Conservation (phyloP, 2,113 vertebrate genomes). For the Aramus guarauna region DNA sequence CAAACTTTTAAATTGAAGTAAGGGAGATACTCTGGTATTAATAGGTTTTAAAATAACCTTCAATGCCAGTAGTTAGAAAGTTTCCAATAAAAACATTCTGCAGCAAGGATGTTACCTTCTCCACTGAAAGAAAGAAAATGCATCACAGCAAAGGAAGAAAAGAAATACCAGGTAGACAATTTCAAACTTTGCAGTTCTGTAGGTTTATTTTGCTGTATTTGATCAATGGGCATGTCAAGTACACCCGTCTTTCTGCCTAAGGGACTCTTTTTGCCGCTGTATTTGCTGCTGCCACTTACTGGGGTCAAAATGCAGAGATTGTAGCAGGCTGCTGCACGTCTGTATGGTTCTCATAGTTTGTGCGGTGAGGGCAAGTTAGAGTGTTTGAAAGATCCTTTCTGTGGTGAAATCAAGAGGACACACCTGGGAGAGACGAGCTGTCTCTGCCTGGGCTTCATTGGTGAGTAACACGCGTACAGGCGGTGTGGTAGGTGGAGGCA, state of each 20-base stretch:
- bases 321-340: not conserved
- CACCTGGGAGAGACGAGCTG: not conserved
- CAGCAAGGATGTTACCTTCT: not conserved
- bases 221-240: not conserved
- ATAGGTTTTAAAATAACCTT: not conserved
- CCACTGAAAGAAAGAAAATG: not conserved
- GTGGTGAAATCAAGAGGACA: not conserved
- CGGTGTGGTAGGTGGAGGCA: not conserved
- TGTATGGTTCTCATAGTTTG: accelerated
- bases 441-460: too few species aligned
- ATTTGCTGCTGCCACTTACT: not conserved
- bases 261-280: not conserved
- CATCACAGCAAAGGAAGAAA: not conserved
- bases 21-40: not conserved
- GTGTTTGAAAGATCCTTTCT: not conserved
- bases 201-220: not conserved
- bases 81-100: not conserved
- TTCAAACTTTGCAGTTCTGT: not conserved
- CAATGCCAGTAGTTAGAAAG: not conserved
- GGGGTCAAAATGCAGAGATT: too few species aligned
- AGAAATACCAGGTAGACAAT: not conserved
- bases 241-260: not conserved
- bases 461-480: too few species aligned
- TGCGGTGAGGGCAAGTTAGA: not conserved
- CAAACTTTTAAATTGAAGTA: not conserved